Evolutionary conservation across 37 sponge, comb jelly and placozoan species (phyloP).

Genomic region (Mnemiopsis leidyi): DNA sequence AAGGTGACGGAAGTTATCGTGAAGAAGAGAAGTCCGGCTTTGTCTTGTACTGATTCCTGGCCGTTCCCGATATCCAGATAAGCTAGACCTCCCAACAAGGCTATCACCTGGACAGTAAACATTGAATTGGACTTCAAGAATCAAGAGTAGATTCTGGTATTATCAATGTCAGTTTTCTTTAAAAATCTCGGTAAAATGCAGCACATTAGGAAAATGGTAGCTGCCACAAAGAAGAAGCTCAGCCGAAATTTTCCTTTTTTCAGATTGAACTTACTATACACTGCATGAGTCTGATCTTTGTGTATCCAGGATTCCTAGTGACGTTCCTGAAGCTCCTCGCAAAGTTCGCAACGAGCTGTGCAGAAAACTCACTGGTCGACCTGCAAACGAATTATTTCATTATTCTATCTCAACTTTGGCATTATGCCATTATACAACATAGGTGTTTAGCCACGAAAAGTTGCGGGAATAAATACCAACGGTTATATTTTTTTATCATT

Average conservation of each 20-base stretch:
- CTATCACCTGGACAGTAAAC: constrained; percentile 2
- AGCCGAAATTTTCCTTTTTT: neutral
- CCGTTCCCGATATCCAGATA: neutral
- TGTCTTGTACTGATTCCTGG: neutral
- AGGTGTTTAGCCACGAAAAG: too few species aligned
- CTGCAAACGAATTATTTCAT: too few species aligned
- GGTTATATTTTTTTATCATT: too few species aligned
- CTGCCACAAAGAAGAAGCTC: too few species aligned
- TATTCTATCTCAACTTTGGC: too few species aligned
- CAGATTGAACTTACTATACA: neutral
- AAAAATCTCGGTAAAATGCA: too few species aligned
- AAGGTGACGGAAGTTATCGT: neutral
- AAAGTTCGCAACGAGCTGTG: neutral
- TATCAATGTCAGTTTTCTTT: too few species aligned
- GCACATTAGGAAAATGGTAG: too few species aligned
- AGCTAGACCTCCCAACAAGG: neutral
- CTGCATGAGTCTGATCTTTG: neutral
- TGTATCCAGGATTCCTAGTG: neutral
- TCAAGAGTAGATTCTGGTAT: too few species aligned
- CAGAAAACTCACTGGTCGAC: neutral
- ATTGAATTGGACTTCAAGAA: too few species aligned
- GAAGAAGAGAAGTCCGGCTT: neutral
- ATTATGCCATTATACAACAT: too few species aligned
- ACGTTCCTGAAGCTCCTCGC: neutral
- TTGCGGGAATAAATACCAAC: too few species aligned